Percentiles rank a stretch among this genome's conserved stretches.
Evolutionary conservation across 2,113 vertebrate genomes (phyloP).

Genomic region (Connochaetes taurinus): DNA sequence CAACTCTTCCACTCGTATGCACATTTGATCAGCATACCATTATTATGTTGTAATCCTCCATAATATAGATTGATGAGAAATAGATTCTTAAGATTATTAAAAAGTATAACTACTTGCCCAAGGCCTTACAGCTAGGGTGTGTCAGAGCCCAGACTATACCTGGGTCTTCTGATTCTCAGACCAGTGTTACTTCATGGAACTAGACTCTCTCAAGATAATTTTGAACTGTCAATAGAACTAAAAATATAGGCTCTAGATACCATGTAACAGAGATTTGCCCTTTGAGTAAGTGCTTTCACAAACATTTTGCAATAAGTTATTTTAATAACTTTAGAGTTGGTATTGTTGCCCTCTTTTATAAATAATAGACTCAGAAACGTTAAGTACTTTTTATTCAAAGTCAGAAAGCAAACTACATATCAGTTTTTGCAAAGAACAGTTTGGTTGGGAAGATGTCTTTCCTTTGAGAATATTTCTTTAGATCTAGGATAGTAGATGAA

Average conservation of each 20-base stretch:
- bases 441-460: neutral
- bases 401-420: neutral
- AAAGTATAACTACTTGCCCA: neutral
- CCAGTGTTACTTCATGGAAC: neutral
- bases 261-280: neutral
- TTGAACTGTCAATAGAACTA: neutral
- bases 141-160: neutral
- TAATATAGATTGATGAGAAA: neutral
- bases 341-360: neutral
- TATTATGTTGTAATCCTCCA: neutral
- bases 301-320: neutral
- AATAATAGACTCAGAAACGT: neutral
- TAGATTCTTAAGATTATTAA: neutral
- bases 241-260: neutral
- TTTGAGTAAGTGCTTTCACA: neutral
- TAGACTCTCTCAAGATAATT: neutral
- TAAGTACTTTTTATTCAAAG: neutral
- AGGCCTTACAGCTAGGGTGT: neutral
- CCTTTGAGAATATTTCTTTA: neutral
- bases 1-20: neutral
- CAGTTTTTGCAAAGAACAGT: neutral
- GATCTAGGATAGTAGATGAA: neutral
- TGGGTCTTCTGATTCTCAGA: neutral
- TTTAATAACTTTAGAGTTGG: neutral
- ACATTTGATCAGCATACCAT: neutral